Percentiles rank a stretch among this genome's conserved stretches.
Conservation (phyloP, 2,888 invertebrate species). For the Adineta ricciae region DNA sequence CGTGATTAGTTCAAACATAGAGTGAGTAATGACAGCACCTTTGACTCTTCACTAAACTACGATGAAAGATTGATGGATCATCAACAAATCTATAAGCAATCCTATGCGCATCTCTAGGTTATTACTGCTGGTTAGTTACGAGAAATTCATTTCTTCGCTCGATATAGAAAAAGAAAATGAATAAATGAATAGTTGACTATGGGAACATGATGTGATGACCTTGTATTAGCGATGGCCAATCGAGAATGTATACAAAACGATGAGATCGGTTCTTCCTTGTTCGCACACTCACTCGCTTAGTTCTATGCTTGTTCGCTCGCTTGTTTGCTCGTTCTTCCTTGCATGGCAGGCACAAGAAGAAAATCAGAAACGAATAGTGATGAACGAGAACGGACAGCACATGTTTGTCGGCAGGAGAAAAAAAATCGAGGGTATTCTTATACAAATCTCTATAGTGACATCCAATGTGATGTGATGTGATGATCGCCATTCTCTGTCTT, state of each 20-base stretch:
- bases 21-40: not conserved
- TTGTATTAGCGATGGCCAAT: not conserved
- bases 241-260: not conserved
- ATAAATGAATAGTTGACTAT: not conserved
- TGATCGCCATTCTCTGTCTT: slow-evolving; percentile 15
- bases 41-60: not conserved
- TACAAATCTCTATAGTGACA: not conserved
- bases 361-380: not conserved
- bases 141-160: not conserved
- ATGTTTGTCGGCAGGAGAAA: not conserved
- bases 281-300: not conserved
- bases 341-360: not conserved
- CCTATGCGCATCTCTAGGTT: not conserved
- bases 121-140: not conserved
- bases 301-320: not conserved
- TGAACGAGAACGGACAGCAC: not conserved
- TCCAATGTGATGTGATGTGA: not conserved
- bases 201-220: not conserved
- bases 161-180: not conserved
- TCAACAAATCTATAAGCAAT: not conserved
- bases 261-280: not conserved
- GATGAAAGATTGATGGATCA: not conserved
- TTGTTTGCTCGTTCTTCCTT: not conserved
- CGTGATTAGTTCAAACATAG: not conserved
- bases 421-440: not conserved